Evolutionary conservation across 2,888 invertebrate species (phyloP).

Genomic region (Hemithea aestivaria): DNA sequence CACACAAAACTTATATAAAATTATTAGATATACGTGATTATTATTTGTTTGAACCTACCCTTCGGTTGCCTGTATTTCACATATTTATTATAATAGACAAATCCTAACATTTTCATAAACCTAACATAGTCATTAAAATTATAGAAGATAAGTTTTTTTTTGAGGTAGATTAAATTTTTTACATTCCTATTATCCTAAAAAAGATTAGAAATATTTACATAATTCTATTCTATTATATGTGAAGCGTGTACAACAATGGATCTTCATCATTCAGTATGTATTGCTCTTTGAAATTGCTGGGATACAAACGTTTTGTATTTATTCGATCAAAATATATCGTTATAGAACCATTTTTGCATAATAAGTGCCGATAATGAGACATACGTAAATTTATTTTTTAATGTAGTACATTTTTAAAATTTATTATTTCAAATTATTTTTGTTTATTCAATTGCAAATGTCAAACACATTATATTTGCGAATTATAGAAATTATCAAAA

Average conservation of each 20-base stretch:
- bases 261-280: constrained; percentile 42
- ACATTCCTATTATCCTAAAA: constrained; percentile 77
- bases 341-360: constrained; percentile 8
- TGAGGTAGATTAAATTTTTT: constrained; percentile 79
- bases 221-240: constrained; percentile 47
- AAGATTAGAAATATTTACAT: constrained; percentile 75
- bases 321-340: constrained; percentile 17
- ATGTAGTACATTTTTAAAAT: no score
- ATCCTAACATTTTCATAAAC: constrained; percentile 64
- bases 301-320: constrained; percentile 48
- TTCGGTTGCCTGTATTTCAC: constrained; percentile 52
- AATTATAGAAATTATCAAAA: no score
- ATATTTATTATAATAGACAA: constrained; percentile 43
- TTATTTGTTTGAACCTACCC: constrained; percentile 45
- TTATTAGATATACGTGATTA: constrained; percentile 16
- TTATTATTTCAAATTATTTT: neutral
- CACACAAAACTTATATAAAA: constrained; percentile 57
- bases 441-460: no score
- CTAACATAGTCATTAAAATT: constrained; percentile 68
- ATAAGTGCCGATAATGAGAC: constrained; percentile 32
- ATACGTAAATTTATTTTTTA: no score
- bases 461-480: constrained; percentile 1
- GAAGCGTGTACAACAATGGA: constrained; percentile 67
- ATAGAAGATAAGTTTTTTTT: constrained; percentile 74
- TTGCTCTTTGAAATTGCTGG: constrained; percentile 48